Base-by-base conservation (phyloP, 2,113 vertebrate genomes). In the Pica pica region DNA sequence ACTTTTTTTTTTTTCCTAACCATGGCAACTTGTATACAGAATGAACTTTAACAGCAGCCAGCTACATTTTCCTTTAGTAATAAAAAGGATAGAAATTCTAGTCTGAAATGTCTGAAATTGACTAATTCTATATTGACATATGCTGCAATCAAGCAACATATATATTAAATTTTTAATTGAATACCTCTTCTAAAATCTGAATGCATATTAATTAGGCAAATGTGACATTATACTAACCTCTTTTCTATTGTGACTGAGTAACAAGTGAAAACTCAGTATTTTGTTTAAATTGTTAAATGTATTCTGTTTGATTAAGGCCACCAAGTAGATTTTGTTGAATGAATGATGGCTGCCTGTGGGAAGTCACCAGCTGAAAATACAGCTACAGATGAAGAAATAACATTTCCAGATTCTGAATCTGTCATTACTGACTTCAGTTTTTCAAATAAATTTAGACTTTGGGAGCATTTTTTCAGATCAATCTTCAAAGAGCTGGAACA, bases 371-470 rank as follows among this genome's bases (percentile, higher is more conserved):
- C 79, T 71, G 68, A 86, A 94, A 96, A 86, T 90, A 92, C 76
- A 95, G 79, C 56, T 94, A 39, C 17, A 93, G 79, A 81, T 94
- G 35, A 82, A 55, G 26, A 68, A 83, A 67, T 85, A 83, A 74
- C 33, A 35, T 91, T 15, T 16, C 82, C 6, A 15, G n/a, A 68
- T 95, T 94, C 80, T 47, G 64, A 96, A 89, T 93, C 93, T 90
- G 57, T 79, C 52, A 50, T 47, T 95, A 55, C 44, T 1, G 3
- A 35, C 55, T 74, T 84, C 21, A 49, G 4, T 81, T 83, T 82
- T 76, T 28, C 8, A 15, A 86, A 57, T 77, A 49, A 83, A 76
- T 76, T 44, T 57, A 57, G 50, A 23, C 42, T 56, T 83, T 2
- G 3, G 24, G 63, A 83, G n/a, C n/a, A 21, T 76, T 76, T 9